Evolutionary conservation across 2,888 invertebrate species (phyloP), one percentile per base, ranked within the genome.

Genomic region (Diachrysia chrysitis): DNA sequence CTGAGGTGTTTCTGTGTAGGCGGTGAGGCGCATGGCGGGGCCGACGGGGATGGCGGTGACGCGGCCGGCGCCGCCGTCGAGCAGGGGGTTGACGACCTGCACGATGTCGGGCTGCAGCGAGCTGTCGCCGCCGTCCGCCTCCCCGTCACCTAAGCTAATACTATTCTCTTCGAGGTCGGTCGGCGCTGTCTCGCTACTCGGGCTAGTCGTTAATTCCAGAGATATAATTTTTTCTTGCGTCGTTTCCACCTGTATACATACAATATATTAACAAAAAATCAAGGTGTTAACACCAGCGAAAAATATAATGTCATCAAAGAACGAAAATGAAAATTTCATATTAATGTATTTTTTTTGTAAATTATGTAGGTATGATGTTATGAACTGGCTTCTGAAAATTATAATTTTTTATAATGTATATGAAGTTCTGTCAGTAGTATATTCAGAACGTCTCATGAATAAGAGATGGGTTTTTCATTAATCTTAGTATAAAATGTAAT

Each of bases 171-270:
- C 90, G 71, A 95, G 76, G 75, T 93, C 85, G 66, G 93, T 82
- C 48, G 96, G 93, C 67, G 96, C 96, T 25, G 96, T 96, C 83
- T 96, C 96, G 69, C 96, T 96, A 83, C 96, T 89, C 80, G 96
- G 95, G 93, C 96, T 95, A 89, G 96, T 96, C 73, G 97, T 97
- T 89, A 98, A 93, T 93, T 98, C 98, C 92, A 98, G 94, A 67
- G 98, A 98, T 93, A 98, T 98, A 84, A 98, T 98, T 95, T 98
- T 98, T 94, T 98, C 98, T 93, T 98, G 97, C 76, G 98, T 97
- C 73, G 98, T 98, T 96, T 98, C 98, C 91, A 98, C 98, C 98
- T 98, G 91, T 66, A 73, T 66, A 71, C 16, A 82, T 53, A 73
- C 64, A 46, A 14, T 51, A 10, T 10, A 53, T 65, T 65, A 58